Evolutionary conservation across 92 coral and sea anemone species (phyloP), one percentile per base, ranked within the genome.

Genomic region (Blastomussa wellsi): DNA sequence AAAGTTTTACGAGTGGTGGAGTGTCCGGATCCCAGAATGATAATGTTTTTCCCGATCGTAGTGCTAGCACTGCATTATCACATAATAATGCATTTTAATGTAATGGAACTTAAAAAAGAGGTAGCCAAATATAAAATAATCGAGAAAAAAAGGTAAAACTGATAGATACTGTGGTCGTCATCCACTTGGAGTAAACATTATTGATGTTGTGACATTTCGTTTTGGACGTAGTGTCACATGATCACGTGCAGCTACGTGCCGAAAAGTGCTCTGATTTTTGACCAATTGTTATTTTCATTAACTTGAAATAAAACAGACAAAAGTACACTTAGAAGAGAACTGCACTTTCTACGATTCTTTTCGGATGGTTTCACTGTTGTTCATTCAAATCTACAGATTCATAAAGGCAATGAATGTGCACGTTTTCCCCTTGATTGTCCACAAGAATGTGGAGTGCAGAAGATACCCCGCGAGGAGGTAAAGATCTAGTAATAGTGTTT

Each of bases 391-490:
- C 17, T 4, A 69, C 48, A 81, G 85, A 4, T 13, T 35, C 85
- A 81, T 24, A 57, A 81, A 81, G 69, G 15, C 0, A 53, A 52
- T 0, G 69, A 70, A 2, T 81, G 85, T 52, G 5, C 7, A 32
- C 85, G 77, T 81, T 53, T 70, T 35, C 85, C 85, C 2, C 77
- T 81, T 26, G 78, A 69, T 10, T 81, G 85, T 22, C 85, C 85
- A 51, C 85, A 70, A 22, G 67, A 70, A 36, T 81, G 85, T 55
- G 85, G 85, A 69, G 55, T 81, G 16, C 32, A 19, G 20, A 38
- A 53, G 62, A 70, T 81, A 24, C 77, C 85, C 13, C 66, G 85
- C 31, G 85, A 81, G 44, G 39, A 81, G 85, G 85, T 81, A 81
- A 15, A 49, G 15, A 17, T 7, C 24, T 26, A n/a, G n/a, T n/a